Evolutionary conservation across 1,140 invertebrate genomes (phyloP), one percentile per base, ranked within the genome.

Genomic region (Ladona fulva): DNA sequence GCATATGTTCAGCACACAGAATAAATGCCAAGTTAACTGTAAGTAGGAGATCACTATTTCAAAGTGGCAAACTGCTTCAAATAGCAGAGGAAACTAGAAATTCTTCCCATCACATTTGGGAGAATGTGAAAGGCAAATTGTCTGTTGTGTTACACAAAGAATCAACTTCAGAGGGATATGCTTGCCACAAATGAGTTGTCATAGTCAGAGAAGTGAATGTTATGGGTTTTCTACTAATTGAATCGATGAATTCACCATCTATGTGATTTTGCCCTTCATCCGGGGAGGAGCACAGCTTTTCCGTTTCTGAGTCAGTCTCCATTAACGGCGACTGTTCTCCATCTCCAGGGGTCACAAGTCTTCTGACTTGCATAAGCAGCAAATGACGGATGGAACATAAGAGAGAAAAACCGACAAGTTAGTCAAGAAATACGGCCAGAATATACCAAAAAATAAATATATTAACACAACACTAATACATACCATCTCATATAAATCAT

Each of bases 351-450:
- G 52, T 66, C 52, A 66, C 52, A 66, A 22, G 52, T 66, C 52
- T 66, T 66, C 52, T 66, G 52, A 66, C 52, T 66, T 66, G n/a
- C 52, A 66, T 66, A 12, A 66, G 52, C 52, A 66, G 52, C 52
- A 66, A 12, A 66, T 37, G n/a, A 66, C n/a, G 12, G 12, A 66
- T 66, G 5, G 52, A 66, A 22, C 14, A 66, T 19, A 12, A 11
- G 52, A 66, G 52, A 66, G 52, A 66, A 12, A 66, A 66, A 22
- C 29, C 29, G 8, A 37, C 29, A 37, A 1, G 29, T 37, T 37
- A 37, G 29, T 37, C 29, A 37, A 37, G 29, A 37, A 37, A 37
- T 37, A 37, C 1, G 29, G 29, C n/a, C 29, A 37, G 29, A 37
- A 37, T 37, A 37, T 5, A 37, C 8, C 8, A 37, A 37, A 37